A percentile compares a stretch with the other conserved stretches of the same genome.
Evolutionary conservation across 2,888 invertebrate genomes (phyloP).

Genomic region (Tipula unca): DNA sequence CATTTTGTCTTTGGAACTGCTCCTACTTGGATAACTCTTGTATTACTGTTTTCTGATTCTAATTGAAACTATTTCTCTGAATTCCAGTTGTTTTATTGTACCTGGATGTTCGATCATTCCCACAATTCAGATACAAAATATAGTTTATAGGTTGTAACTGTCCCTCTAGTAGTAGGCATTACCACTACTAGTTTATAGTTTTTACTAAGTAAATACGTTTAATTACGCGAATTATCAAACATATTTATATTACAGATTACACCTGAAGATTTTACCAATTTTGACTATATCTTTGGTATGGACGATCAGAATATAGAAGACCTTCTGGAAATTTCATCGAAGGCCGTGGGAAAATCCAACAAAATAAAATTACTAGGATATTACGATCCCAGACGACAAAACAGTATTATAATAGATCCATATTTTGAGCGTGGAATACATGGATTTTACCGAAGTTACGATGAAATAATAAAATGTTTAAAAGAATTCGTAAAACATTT

Average conservation of each 20-base stretch:
- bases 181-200: too few relatives aligned
- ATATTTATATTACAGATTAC: constrained; percentile 39
- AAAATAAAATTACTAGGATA: constrained; percentile 14
- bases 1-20: too few relatives aligned
- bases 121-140: too few relatives aligned
- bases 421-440: constrained; percentile 31
- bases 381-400: background rate
- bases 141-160: too few relatives aligned
- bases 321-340: background rate
- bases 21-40: too few relatives aligned
- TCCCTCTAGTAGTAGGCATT: too few relatives aligned
- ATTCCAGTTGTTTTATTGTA: too few relatives aligned
- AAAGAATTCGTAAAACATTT: constrained; percentile 26
- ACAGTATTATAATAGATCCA: constrained; percentile 3
- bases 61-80: too few relatives aligned
- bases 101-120: too few relatives aligned
- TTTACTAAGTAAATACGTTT: too few relatives aligned
- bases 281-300: constrained; percentile 93
- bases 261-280: constrained; percentile 64
- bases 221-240: background rate
- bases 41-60: too few relatives aligned
- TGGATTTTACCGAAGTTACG: constrained; percentile 31
- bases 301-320: constrained; percentile 73
- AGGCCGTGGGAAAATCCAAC: background rate
- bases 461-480: constrained; percentile 32